A percentile compares a stretch with the other conserved stretches of the same genome.
These are phyloP conservation scores for Spisula subtruncata DNA, from an alignment of 2,888 invertebrate genomes.

Conservation along the genomic window DNA sequence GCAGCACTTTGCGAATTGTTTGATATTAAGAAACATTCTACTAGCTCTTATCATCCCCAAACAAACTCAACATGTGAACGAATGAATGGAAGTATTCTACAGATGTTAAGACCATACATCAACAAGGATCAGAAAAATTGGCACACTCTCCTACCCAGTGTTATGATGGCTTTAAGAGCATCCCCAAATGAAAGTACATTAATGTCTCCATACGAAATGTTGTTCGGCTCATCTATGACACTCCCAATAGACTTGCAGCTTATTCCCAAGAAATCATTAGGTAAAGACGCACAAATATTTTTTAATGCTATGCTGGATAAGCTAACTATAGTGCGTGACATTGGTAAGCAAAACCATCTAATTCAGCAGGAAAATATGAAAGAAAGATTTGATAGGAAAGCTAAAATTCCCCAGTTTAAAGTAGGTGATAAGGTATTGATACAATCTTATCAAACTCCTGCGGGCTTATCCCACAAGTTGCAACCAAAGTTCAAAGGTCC, in stretches of 20 bases:
- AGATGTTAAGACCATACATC: constrained; percentile 62
- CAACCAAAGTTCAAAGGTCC: constrained; percentile 55
- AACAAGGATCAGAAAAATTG: constrained; percentile 57
- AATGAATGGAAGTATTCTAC: constrained; percentile 57
- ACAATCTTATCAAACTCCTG: background rate
- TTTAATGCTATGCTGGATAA: too few relatives aligned
- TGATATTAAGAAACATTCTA: constrained; percentile 63
- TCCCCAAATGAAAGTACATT: constrained; percentile 61
- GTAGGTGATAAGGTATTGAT: constrained; percentile 54
- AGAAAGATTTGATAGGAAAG: constrained; percentile 37
- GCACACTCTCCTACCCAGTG: constrained; percentile 51
- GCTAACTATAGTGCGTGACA: too few relatives aligned
- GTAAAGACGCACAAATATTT: too few relatives aligned
- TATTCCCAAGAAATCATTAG: too few relatives aligned
- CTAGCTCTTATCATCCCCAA: constrained; percentile 71
- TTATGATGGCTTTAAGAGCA: too few relatives aligned
- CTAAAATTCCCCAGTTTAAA: constrained; percentile 50
- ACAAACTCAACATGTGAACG: constrained; percentile 67
- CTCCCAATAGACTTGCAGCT: constrained; percentile 52
- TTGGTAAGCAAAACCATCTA: too few relatives aligned
- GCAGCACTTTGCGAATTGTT: too few relatives aligned
- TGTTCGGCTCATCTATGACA: constrained; percentile 59
- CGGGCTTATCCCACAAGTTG: constrained; percentile 55
- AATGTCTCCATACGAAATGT: constrained; percentile 56
- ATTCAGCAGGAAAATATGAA: constrained; percentile 41